Percentiles rank a stretch among this genome's conserved stretches.
These are phyloP conservation scores for Trilocha varians DNA, from an alignment of 2,888 invertebrate species.

Conservation along the genomic window DNA sequence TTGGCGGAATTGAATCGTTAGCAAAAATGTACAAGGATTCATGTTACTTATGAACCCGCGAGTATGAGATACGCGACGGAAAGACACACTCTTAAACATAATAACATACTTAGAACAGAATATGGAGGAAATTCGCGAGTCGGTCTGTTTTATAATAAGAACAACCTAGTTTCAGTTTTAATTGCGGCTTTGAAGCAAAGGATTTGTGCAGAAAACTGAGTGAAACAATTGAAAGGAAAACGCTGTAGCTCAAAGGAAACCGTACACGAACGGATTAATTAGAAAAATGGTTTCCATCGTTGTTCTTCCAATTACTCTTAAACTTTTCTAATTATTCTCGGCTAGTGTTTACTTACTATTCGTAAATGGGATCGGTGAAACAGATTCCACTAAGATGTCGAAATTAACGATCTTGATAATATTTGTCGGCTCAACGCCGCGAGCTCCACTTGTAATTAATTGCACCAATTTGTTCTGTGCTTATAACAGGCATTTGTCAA, in stretches of 20 bases:
- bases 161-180: neutral
- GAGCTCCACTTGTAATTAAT: conserved; percentile 63
- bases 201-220: conserved; percentile 6
- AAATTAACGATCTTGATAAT: conserved; percentile 72
- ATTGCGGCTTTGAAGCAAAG: conserved; percentile 10
- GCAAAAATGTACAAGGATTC: conserved; percentile 29
- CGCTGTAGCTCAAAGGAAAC: conserved; percentile 26
- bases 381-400: conserved; percentile 53
- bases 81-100: neutral
- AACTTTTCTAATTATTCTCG: neutral
- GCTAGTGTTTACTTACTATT: neutral
- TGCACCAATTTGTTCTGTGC: conserved; percentile 67
- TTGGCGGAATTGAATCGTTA: conserved; percentile 38
- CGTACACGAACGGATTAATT: conserved; percentile 30
- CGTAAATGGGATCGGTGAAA: conserved; percentile 9
- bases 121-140: neutral
- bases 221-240: conserved; percentile 17
- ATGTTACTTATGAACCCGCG: conserved; percentile 9
- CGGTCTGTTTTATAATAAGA: neutral
- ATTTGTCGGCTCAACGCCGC: conserved; percentile 66
- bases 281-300: conserved; percentile 10
- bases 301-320: neutral
- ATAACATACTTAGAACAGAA: neutral
- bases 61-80: neutral
- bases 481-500: conserved; percentile 70